phyloP scores from a whole-genome alignment of 2,888 invertebrate species.

The Nyleta sp. region DNA sequence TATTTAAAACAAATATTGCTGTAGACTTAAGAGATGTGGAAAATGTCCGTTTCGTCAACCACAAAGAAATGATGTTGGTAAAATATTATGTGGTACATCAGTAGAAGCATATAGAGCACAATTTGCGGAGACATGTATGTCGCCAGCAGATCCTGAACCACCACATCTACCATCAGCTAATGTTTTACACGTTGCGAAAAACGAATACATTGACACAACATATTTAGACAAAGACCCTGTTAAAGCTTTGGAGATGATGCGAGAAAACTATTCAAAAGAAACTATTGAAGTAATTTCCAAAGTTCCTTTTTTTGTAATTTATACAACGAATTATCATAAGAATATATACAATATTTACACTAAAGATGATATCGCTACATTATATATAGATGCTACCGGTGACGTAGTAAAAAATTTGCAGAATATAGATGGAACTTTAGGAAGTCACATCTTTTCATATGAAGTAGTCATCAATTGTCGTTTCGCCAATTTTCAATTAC shows the following conservation, averaged over 20 bases:
- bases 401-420: neutral
- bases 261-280: neutral
- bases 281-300: slow-evolving; percentile 38
- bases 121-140: slow-evolving; percentile 22
- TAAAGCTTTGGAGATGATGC: slow-evolving; percentile 24
- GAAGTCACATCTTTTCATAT: neutral
- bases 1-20: too few relatives aligned
- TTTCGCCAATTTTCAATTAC: neutral
- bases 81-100: slow-evolving; percentile 61
- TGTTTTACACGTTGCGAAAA: slow-evolving; percentile 27
- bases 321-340: slow-evolving; percentile 45
- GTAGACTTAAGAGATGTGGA: too few relatives aligned
- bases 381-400: slow-evolving; percentile 37
- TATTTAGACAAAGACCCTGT: slow-evolving; percentile 48
- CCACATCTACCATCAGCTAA: slow-evolving; percentile 16
- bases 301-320: slow-evolving; percentile 56
- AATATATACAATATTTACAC: slow-evolving; percentile 36
- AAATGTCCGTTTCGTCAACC: slow-evolving; percentile 27
- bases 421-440: neutral
- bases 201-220: neutral
- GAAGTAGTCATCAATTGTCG: slow-evolving; percentile 22
- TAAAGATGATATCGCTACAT: neutral
- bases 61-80: neutral
- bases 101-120: slow-evolving; percentile 5
- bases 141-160: slow-evolving; percentile 35